Percentiles rank a stretch among this genome's conserved stretches.
These are phyloP conservation scores for Apocrypta bakeri DNA, from an alignment of 1,140 invertebrate genomes.

Conservation along the genomic window DNA sequence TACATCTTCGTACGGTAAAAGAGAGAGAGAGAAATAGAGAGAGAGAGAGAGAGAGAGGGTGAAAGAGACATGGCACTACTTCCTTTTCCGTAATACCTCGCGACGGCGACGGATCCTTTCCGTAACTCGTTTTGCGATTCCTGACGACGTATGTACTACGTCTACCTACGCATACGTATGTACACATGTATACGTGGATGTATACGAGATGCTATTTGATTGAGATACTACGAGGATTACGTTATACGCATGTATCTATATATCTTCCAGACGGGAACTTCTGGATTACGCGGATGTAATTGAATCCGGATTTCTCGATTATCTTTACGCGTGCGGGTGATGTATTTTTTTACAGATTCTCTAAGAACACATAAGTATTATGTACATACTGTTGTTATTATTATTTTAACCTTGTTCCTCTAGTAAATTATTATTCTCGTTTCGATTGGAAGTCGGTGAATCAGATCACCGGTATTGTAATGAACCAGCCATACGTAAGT, in stretches of 20 bases:
- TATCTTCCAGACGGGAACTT: not conserved
- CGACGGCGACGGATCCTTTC: constrained; percentile 12
- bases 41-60: too few species aligned
- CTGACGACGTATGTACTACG: not conserved
- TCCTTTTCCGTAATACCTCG: not conserved
- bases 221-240: not conserved
- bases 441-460: too few species aligned
- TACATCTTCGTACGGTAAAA: too few species aligned
- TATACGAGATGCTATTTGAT: not conserved
- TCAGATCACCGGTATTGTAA: too few species aligned
- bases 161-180: not conserved
- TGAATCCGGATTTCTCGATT: not conserved
- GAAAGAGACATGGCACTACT: not conserved
- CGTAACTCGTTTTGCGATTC: constrained; percentile 13
- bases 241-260: not conserved
- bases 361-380: too few species aligned
- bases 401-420: too few species aligned
- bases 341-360: not conserved
- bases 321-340: too few species aligned
- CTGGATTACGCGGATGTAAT: not conserved
- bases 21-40: too few species aligned
- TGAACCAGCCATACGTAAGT: too few species aligned
- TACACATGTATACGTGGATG: too few species aligned
- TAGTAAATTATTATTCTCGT: too few species aligned
- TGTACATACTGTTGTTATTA: too few species aligned